These are phyloP conservation scores for Venustaconcha ellipsiformis DNA, from an alignment of 1,140 invertebrate species.

Conservation along the genomic window DNA sequence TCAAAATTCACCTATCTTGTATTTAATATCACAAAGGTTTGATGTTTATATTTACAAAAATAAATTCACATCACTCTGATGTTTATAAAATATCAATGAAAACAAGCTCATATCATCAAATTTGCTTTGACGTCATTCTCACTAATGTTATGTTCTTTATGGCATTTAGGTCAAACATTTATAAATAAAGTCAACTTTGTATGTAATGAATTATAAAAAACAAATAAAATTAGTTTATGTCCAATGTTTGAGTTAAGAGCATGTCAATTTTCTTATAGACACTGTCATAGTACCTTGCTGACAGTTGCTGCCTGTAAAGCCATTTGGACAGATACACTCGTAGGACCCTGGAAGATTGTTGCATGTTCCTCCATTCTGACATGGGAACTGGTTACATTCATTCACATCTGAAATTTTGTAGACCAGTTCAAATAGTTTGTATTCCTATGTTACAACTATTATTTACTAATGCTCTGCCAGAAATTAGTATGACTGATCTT, in stretches of 20 bases:
- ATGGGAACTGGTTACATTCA: conserved; percentile 38
- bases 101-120: too few relatives aligned
- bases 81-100: too few relatives aligned
- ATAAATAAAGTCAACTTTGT: background rate
- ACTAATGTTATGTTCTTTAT: background rate
- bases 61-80: too few relatives aligned
- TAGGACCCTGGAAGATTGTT: conserved; percentile 36
- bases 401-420: conserved; percentile 24
- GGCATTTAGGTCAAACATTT: background rate
- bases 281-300: conserved; percentile 15
- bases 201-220: background rate
- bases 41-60: too few relatives aligned
- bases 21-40: too few relatives aligned
- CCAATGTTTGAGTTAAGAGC: background rate
- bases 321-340: conserved; percentile 48
- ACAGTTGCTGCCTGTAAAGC: conserved; percentile 34
- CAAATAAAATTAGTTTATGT: background rate
- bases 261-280: background rate
- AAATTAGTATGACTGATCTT: too few relatives aligned
- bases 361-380: conserved; percentile 41
- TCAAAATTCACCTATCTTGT: too few relatives aligned
- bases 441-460: too few relatives aligned
- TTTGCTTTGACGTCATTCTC: background rate
- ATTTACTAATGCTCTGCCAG: too few relatives aligned
- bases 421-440: too few relatives aligned